Evolutionary conservation across 2,888 invertebrate species (phyloP).

Genomic region (Latheticus oryzae): DNA sequence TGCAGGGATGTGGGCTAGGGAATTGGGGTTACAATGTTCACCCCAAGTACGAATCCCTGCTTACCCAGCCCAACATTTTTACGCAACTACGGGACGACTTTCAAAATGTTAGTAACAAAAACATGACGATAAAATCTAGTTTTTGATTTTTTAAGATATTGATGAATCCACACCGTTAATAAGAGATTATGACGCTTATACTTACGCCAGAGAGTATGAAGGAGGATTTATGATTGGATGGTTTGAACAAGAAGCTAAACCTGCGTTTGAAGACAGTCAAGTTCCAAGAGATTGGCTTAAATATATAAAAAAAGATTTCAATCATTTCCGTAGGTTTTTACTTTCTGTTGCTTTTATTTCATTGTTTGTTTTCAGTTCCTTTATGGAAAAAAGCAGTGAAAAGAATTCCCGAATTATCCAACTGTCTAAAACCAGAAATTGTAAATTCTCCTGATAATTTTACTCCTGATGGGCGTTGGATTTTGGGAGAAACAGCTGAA

Average conservation of each 20-base stretch:
- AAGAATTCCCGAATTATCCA: slow-evolving; percentile 70
- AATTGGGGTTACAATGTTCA: slow-evolving; percentile 70
- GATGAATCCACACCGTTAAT: slow-evolving; percentile 68
- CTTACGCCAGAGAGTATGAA: slow-evolving; percentile 73
- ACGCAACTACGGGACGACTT: slow-evolving; percentile 70
- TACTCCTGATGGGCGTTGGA: slow-evolving; percentile 78
- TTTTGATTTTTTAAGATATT: slow-evolving; percentile 47
- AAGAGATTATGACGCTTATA: slow-evolving; percentile 74
- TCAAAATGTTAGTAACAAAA: slow-evolving; percentile 40
- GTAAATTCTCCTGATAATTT: slow-evolving; percentile 78
- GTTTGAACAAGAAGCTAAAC: slow-evolving; percentile 75
- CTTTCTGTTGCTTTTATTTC: background rate
- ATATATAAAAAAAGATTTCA: slow-evolving; percentile 69
- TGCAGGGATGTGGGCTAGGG: slow-evolving; percentile 76
- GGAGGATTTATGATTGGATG: slow-evolving; percentile 73
- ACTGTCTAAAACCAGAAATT: slow-evolving; percentile 67
- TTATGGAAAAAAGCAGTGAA: slow-evolving; percentile 68
- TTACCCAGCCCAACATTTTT: slow-evolving; percentile 78
- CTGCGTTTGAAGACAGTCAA: slow-evolving; percentile 69
- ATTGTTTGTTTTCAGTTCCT: slow-evolving; percentile 58
- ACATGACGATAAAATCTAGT: too few species aligned
- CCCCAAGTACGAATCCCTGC: slow-evolving; percentile 75
- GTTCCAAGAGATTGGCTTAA: slow-evolving; percentile 68
- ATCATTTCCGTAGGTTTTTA: slow-evolving; percentile 70
- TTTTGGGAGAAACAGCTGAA: slow-evolving; percentile 76